Evolutionary conservation across 1,140 invertebrate species (phyloP), one percentile per base, ranked within the genome.

Genomic region (Periplaneta americana): DNA sequence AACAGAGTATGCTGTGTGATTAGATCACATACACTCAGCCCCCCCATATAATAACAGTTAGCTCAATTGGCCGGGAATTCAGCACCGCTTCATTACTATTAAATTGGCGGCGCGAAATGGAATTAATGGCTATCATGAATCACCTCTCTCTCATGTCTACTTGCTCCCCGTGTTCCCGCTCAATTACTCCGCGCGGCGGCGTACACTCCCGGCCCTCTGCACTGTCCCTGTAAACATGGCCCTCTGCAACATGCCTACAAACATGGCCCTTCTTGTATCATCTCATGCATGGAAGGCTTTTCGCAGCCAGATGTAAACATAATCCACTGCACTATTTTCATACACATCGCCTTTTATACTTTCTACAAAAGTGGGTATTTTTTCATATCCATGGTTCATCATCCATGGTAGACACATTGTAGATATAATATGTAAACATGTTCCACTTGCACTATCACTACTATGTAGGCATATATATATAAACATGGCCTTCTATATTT

Each of bases 71-170:
- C 80, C 80, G 80, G 80, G 80, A 81, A 81, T 81, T 74, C 81
- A 82, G 81, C 81, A 82, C 75, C 81, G 81, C 81, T 82, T 82
- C 81, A 78, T 82, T 82, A 82, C 81, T 82, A 82, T 82, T 78
- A 82, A 82, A 82, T 82, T 82, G 81, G 81, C 81, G 81, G 81
- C 81, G 76, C 81, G 76, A 82, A 82, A 82, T 82, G 81, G 81
- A 82, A 82, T 82, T 82, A 82, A 82, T 82, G 76, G 81, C 76
- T 74, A 34, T 33, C 81, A 78, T 82, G 81, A 82, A 82, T 82
- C 81, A 82, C 75, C 76, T 74, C 34, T 32, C 81, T 31, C 77
- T 79, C 9, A 11, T 75, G 8, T 34, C 22, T 39, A 28, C 22
- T 34, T 48, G 33, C 34, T 78, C 77, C 3, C 35, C 34, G 35